These are phyloP conservation scores for Eurytoma adleriae DNA, from an alignment of 2,888 invertebrate genomes.

Conservation along the genomic window DNA sequence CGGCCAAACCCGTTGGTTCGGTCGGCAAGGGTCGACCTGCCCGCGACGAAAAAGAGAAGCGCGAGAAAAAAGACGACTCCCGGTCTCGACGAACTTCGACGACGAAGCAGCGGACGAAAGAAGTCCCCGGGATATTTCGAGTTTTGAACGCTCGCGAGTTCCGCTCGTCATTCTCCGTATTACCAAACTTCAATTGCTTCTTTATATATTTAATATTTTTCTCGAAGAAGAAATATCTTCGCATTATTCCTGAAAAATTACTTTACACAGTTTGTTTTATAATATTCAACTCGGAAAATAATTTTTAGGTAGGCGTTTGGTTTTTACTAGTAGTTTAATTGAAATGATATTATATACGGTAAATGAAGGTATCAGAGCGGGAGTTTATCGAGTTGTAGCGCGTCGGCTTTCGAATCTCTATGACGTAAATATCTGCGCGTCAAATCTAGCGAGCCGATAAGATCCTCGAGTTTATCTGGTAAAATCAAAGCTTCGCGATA, in stretches of 20 bases:
- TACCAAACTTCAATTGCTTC: background rate
- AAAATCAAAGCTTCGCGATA: slow-evolving; percentile 30
- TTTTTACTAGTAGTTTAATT: too few species aligned
- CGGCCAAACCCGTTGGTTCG: background rate
- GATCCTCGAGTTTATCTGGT: slow-evolving; percentile 38
- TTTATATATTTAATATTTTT: background rate
- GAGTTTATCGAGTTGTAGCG: background rate
- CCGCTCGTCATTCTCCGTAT: background rate
- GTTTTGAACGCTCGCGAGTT: background rate
- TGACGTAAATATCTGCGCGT: slow-evolving; percentile 39
- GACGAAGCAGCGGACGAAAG: background rate
- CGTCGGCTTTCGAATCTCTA: slow-evolving; percentile 18
- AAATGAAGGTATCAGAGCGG: slow-evolving; percentile 20
- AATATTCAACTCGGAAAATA: too few species aligned
- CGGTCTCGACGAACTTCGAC: background rate
- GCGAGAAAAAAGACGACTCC: background rate
- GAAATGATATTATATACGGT: background rate
- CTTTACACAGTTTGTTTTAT: too few species aligned
- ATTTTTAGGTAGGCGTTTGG: background rate
- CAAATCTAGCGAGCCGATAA: slow-evolving; percentile 42
- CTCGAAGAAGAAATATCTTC: background rate
- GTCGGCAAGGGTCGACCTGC: background rate
- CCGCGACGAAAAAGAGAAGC: background rate
- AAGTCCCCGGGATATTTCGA: background rate
- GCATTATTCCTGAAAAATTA: too few species aligned